Evolutionary conservation across 2,888 invertebrate genomes (phyloP).

Genomic region (Pseudeuparius sepicola): DNA sequence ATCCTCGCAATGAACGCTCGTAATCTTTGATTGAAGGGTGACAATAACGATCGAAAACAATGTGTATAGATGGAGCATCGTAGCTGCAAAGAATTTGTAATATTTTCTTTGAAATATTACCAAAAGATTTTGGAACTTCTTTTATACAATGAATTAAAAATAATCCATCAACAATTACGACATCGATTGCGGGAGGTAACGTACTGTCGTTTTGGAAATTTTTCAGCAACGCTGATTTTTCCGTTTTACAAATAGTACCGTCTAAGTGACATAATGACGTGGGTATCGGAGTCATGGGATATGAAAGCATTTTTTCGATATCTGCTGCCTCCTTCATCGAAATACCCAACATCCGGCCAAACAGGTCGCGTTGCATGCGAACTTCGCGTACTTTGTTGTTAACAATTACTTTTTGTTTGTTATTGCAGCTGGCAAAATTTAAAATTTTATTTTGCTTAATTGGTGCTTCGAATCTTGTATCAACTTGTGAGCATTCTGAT

Average conservation of each 20-base stretch:
- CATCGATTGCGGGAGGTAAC: constrained; percentile 13
- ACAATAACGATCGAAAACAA: constrained; percentile 14
- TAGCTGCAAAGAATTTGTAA: constrained; percentile 9
- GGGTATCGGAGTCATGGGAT: constrained; percentile 13
- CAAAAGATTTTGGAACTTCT: constrained; percentile 15
- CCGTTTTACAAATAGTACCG: constrained; percentile 15
- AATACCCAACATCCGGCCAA: constrained; percentile 11
- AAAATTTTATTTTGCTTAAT: constrained; percentile 22
- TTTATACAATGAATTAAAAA: constrained; percentile 14
- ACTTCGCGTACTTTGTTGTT: constrained; percentile 19
- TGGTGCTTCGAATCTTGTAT: constrained; percentile 11
- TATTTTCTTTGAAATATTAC: constrained; percentile 11
- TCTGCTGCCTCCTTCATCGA: constrained; percentile 7
- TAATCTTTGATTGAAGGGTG: constrained; percentile 17
- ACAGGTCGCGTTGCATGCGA: constrained; percentile 14
- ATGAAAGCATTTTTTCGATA: constrained; percentile 13
- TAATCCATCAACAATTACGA: constrained; percentile 15
- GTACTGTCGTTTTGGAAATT: constrained; percentile 15
- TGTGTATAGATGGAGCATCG: constrained; percentile 12
- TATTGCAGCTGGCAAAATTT: constrained; percentile 16
- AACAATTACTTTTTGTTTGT: constrained; percentile 21
- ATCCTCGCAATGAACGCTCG: constrained; percentile 13
- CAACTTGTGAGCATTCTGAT: constrained; percentile 12
- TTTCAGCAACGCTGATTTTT: constrained; percentile 16
- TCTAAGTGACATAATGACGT: constrained; percentile 15